A percentile compares a stretch with the other conserved stretches of the same genome.
Conservation (phyloP, 2,113 vertebrate species). For the Pseudorectes ferrugineus region DNA sequence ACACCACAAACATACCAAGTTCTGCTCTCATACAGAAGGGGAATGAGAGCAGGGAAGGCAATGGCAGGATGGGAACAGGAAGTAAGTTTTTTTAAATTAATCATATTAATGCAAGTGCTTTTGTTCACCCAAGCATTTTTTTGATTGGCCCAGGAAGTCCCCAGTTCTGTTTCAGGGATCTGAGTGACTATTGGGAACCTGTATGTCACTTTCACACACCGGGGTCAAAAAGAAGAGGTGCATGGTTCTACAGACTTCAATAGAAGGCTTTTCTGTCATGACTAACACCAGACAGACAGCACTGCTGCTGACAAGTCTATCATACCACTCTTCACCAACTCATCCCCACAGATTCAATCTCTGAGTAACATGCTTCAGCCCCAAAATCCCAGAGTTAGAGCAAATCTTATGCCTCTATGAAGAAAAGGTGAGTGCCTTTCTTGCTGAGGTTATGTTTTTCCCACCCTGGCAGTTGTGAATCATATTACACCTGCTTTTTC, state of each 20-base stretch:
- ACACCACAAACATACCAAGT: slow-evolving; percentile 18
- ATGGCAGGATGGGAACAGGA: not conserved
- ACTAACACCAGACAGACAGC: not conserved
- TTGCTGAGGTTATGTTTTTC: not conserved
- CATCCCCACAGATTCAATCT: not conserved
- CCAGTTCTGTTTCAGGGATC: not conserved
- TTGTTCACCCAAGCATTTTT: not conserved
- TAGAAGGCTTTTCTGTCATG: not conserved
- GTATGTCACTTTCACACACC: accelerated
- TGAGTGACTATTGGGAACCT: not conserved
- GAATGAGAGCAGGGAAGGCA: not conserved
- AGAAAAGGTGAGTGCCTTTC: not conserved
- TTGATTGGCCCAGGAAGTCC: not conserved
- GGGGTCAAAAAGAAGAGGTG: not conserved
- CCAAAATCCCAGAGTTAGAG: not conserved
- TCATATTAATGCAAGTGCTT: not conserved
- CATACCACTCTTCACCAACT: not conserved
- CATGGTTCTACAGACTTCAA: not conserved
- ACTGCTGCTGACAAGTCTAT: not conserved
- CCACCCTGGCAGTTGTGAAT: not conserved
- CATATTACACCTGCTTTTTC: not conserved
- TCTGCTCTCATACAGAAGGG: not conserved
- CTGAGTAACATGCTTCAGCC: not conserved
- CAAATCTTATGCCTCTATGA: not conserved
- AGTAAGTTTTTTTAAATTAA: not conserved